These are phyloP conservation scores for Lucilia sericata DNA, from an alignment of 1,140 invertebrate species.

Conservation along the genomic window DNA sequence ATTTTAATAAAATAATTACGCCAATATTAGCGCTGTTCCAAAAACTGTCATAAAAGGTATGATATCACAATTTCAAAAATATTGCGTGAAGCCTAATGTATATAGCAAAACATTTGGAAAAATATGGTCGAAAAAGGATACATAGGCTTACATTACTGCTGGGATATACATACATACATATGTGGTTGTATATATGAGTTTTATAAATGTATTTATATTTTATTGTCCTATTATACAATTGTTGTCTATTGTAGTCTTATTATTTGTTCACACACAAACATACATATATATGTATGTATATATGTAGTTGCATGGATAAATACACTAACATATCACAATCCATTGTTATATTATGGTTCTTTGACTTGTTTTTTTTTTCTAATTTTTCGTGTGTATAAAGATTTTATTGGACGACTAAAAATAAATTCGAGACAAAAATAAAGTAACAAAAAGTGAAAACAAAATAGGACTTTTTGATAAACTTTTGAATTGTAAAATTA, in stretches of 20 bases:
- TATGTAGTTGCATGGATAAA: neutral
- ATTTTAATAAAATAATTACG: no score
- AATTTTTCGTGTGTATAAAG: neutral
- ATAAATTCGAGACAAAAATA: constrained; percentile 17
- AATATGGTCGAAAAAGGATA: no score
- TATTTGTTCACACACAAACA: neutral
- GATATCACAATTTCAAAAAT: no score
- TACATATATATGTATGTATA: neutral
- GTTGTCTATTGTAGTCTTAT: neutral
- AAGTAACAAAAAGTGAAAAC: neutral
- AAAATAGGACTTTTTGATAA: neutral
- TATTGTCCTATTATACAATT: neutral
- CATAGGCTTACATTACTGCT: no score
- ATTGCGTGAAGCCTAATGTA: no score
- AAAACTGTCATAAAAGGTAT: no score
- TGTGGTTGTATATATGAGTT: neutral
- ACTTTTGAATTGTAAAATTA: no score
- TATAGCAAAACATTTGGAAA: no score
- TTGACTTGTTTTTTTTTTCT: neutral
- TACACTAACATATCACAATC: neutral
- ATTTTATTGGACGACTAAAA: neutral
- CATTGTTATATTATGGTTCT: neutral
- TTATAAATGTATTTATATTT: constrained; percentile 5
- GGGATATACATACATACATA: neutral
- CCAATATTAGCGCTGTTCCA: no score